Base-by-base conservation (phyloP, 2,888 invertebrate genomes). In the Polietes domitor region DNA sequence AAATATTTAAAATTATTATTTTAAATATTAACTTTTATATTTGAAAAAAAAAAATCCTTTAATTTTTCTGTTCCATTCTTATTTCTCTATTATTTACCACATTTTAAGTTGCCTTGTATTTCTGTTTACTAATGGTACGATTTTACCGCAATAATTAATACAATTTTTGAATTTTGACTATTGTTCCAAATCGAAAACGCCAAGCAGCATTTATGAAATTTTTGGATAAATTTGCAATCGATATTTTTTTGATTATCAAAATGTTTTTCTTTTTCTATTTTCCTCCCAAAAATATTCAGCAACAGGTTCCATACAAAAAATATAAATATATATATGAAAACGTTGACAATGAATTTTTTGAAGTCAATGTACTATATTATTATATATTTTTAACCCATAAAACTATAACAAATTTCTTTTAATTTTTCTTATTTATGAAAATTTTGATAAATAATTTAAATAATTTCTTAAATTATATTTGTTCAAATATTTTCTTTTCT, bases 281-380 rank as follows among this genome's bases (percentile, higher is more conserved):
- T 82, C n/a, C 63, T 65, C 37, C 73, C 41, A 55, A n/a, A n/a
- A 21, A 41, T 17, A 73, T 28, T 47, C 79, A 84, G 77, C 84
- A 81, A 79, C 85, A 74, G 76, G 75, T 78, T 85, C 75, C 75
- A 65, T 75, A 80, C 21, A 80, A 53, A 74, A 28, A 71, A 47
- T 55, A 50, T n/a, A 28, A 32, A 74, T 26, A 70, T n/a, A n/a
- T n/a, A 21, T 12, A 71, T 12, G 2, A 70, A n/a, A 50, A 80
- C 76, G 77, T 77, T 87, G 88, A 86, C 88, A 87, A 88, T 77
- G 68, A 61, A 83, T 85, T 88, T 88, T 88, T 89, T 89, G 88
- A 87, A 79, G 88, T 87, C 88, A 87, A 82, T 21, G 82, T 80
- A 12, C n/a, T n/a, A n/a, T 65, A 61, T 75, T 4, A 58, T 58